Evolutionary conservation across 2,113 vertebrate genomes (phyloP), one percentile per base, ranked within the genome.

Genomic region (Platycercus adscitus): DNA sequence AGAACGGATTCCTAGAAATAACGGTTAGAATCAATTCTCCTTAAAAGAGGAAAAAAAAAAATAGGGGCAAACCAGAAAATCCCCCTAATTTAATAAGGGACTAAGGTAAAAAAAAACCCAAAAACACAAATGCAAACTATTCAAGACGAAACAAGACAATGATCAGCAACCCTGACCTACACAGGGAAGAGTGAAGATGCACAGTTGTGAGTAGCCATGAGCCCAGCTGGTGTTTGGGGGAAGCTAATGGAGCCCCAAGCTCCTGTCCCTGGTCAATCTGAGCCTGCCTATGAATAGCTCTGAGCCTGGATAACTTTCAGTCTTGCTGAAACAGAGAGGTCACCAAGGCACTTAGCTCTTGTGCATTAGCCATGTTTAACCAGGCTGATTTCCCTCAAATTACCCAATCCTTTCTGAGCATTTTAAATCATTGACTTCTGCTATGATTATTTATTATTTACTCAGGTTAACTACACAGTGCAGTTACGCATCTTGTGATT

Each of bases 301-400:
- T 10, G 82, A 68, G 86, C 78, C 52, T 29, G 19, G 9, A 46
- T 55, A 53, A 61, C 21, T 66, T 84, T 39, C 56, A 79, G 56
- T 26, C 61, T 29, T 55, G 25, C 55, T 66, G 31, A 37, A 71
- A 50, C 24, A 71, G 52, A 69, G 4, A 73, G 61, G 25, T 3
- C 53, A 47, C 81, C 26, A 43, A 55, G 37, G n/a, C 0, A 0
- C 64, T 55, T 49, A 39, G 46, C 41, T 89, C 53, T 41, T 3
- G 1, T 64, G 49, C 44, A 41, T 39, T 46, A 80, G 49, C 39
- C 53, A 72, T 58, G 24, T 65, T 76, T 44, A 81, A 53, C 60
- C 77, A 95, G 77, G 37, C 50, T 90, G 76, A 60, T 86, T 61
- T 70, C 83, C 69, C 81, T 78, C 46, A 44, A 83, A 60, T 75